Evolutionary conservation across 2,113 vertebrate genomes (phyloP), one percentile per base, ranked within the genome.

Genomic region (Bos javanicus): DNA sequence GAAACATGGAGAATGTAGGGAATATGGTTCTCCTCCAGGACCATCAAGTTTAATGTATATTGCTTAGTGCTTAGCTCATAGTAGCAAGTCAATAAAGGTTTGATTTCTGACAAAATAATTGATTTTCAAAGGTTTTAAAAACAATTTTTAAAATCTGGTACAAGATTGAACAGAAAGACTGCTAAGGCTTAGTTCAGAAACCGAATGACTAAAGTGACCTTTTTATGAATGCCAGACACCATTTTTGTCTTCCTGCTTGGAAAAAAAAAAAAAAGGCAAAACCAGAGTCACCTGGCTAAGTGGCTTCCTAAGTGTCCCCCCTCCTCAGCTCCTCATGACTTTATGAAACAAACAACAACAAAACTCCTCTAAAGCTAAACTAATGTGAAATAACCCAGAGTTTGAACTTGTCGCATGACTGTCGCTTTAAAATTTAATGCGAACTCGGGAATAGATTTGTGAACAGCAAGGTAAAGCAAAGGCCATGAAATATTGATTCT

Each of bases 401-500:
- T 99, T 99, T 99, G 99, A 99, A 99, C 99, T 99, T 98, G 97
- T 98, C 99, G 98, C 99, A 98, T 74, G 98, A 99, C 97, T 56
- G 97, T 99, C 98, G 98, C 99, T 99, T 99, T 99, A 99, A 99
- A 99, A 99, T 99, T 99, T 99, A 99, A 99, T 99, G 99, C 50
- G 92, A 98, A 98, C 99, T 99, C 99, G 98, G 99, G 99, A 99
- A 99, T 99, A 99, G 99, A 99, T 99, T 99, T 99, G 99, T 99
- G 99, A 99, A 99, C 99, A 99, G 99, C 99, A 99, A 99, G 99
- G 99, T 99, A 99, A 99, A 99, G 99, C 99, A 99, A 99, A 99
- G 99, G 99, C 99, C 99, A 99, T 99, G 98, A 99, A 99, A 99
- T 99, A 99, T 99, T 99, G 99, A 99, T 99, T 99, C 99, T 99